These are phyloP conservation scores for Malthinus seriepunctatus DNA, from an alignment of 2,888 invertebrate genomes.

Conservation along the genomic window DNA sequence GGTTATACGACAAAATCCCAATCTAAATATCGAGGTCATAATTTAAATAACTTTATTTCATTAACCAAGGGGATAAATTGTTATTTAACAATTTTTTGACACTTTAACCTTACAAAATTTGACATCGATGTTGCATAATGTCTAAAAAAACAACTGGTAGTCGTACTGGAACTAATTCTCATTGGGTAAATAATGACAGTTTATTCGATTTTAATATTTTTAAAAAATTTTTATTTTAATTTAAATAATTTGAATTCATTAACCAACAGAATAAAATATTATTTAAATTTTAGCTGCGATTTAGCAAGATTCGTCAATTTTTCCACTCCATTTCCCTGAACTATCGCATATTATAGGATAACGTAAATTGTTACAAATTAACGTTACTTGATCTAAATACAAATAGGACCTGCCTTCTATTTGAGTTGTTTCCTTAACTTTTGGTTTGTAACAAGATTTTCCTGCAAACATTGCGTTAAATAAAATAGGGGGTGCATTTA, in stretches of 20 bases:
- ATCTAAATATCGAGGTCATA: conserved; percentile 1
- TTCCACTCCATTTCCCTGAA: conserved; percentile 46
- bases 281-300: neutral
- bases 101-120: neutral
- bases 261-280: no score
- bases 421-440: conserved; percentile 47
- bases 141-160: no score
- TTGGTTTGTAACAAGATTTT: conserved; percentile 59
- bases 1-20: conserved; percentile 2
- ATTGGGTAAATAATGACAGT: neutral
- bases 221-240: no score
- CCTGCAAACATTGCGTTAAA: no score
- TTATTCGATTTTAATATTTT: neutral
- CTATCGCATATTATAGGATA: conserved; percentile 44
- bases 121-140: conserved; percentile 1
- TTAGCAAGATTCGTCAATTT: conserved; percentile 37
- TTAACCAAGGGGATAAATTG: neutral
- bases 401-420: conserved; percentile 57
- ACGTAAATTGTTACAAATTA: conserved; percentile 49
- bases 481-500: no score
- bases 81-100: no score
- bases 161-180: neutral
- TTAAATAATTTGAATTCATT: no score
- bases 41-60: neutral
- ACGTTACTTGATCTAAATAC: conserved; percentile 53